These are phyloP conservation scores for Coelopa frigida DNA, from an alignment of 1,140 invertebrate genomes.

Conservation along the genomic window DNA sequence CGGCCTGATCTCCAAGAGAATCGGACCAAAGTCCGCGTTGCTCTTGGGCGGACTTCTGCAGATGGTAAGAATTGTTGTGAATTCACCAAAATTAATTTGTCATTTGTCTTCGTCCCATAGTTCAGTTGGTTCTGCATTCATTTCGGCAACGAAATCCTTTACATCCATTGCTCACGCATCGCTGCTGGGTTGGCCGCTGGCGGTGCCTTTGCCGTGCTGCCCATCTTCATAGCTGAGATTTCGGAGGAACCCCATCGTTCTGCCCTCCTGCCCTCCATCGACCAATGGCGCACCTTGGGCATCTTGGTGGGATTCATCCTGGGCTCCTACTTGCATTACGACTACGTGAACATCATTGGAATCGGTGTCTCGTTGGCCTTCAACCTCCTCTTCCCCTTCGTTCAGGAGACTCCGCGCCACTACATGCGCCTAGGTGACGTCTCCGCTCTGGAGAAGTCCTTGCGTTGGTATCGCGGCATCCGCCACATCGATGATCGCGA, in stretches of 20 bases:
- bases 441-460: constrained; percentile 47
- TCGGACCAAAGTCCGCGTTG: constrained; percentile 35
- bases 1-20: constrained; percentile 21
- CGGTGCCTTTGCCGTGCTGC: constrained; percentile 46
- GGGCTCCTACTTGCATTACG: constrained; percentile 22
- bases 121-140: constrained; percentile 34
- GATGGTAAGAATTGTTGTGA: constrained; percentile 25
- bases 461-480: constrained; percentile 47
- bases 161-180: constrained; percentile 44
- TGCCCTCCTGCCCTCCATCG: constrained; percentile 26
- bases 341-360: constrained; percentile 25
- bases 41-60: constrained; percentile 31
- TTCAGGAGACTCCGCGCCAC: constrained; percentile 56
- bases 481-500: constrained; percentile 30
- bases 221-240: constrained; percentile 50
- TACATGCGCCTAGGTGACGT: constrained; percentile 49
- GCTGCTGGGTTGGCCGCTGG: constrained; percentile 46
- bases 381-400: constrained; percentile 49
- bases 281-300: constrained; percentile 31
- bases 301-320: constrained; percentile 27
- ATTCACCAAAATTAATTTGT: not conserved
- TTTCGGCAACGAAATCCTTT: constrained; percentile 32
- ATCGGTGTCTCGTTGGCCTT: constrained; percentile 51
- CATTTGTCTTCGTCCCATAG: constrained; percentile 12
- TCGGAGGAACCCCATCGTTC: constrained; percentile 34